These are phyloP conservation scores for Myotis myotis DNA, from an alignment of 2,797 vertebrate species.

Conservation along the genomic window DNA sequence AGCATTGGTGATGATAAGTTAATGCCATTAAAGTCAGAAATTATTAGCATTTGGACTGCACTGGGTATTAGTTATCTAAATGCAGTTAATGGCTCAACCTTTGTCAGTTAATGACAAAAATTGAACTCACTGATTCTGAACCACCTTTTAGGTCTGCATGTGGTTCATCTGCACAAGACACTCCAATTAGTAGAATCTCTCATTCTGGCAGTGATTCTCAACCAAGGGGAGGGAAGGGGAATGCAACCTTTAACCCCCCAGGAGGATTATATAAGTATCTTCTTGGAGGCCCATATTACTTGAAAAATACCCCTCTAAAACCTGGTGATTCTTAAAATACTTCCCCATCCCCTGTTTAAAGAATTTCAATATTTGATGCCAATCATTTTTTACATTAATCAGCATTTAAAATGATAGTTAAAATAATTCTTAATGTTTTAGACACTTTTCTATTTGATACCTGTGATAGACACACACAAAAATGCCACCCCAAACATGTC, in stretches of 20 bases:
- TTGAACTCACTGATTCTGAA: background rate
- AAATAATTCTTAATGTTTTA: background rate
- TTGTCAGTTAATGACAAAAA: background rate
- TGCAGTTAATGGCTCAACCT: background rate
- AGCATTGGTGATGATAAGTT: background rate
- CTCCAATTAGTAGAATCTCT: background rate
- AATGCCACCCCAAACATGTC: background rate
- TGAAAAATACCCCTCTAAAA: background rate
- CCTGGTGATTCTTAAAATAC: background rate
- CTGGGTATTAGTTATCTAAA: background rate
- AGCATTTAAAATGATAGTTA: constrained; percentile 2
- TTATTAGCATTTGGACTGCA: constrained; percentile 14
- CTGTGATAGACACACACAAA: background rate
- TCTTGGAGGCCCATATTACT: background rate
- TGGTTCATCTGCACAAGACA: background rate
- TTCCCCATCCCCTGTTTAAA: background rate
- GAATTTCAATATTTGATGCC: background rate
- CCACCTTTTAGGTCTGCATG: background rate
- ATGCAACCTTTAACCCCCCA: background rate
- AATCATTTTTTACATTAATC: background rate
- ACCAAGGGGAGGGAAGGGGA: background rate
- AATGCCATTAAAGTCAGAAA: background rate
- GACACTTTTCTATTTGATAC: background rate
- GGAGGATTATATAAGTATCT: background rate
- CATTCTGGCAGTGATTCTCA: background rate